A percentile compares a stretch with the other conserved stretches of the same genome.
These are phyloP conservation scores for Thalassophryne amazonica DNA, from an alignment of 2,797 vertebrate genomes.

Conservation along the genomic window DNA sequence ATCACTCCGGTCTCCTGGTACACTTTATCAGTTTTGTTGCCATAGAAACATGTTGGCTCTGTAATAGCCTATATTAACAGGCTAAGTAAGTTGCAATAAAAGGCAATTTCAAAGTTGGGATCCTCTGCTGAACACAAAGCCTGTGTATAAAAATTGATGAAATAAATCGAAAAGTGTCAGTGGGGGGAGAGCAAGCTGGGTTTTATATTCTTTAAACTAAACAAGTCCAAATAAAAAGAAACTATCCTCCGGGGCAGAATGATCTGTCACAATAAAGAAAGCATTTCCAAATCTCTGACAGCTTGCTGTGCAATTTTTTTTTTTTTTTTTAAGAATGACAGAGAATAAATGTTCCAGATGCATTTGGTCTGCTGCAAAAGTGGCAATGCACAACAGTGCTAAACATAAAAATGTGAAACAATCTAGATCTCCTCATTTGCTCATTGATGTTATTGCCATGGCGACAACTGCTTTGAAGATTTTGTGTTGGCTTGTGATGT, in stretches of 20 bases:
- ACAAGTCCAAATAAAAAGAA: constrained; percentile 66
- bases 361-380: constrained; percentile 41
- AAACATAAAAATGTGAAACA: constrained; percentile 43
- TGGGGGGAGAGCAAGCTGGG: constrained; percentile 25
- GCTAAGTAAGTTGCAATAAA: constrained; percentile 85
- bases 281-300: constrained; percentile 64
- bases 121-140: constrained; percentile 72
- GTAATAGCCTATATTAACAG: constrained; percentile 85
- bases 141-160: constrained; percentile 72
- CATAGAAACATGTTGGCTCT: constrained; percentile 80
- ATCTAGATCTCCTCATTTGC: constrained; percentile 32
- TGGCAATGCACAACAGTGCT: constrained; percentile 30
- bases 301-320: constrained; percentile 48
- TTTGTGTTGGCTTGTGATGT: constrained; percentile 52
- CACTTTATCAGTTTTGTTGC: constrained; percentile 86
- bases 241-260: constrained; percentile 70
- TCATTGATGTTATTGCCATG: constrained; percentile 44
- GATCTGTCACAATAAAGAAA: constrained; percentile 72
- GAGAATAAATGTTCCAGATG: constrained; percentile 62
- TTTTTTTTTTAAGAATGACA: constrained; percentile 11
- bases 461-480: constrained; percentile 39
- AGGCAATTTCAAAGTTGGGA: constrained; percentile 73
- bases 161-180: constrained; percentile 65
- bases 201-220: constrained; percentile 64
- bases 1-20: constrained; percentile 86